Conservation (phyloP, 2,888 invertebrate species). For the Caenorhabditis drosophilae region DNA sequence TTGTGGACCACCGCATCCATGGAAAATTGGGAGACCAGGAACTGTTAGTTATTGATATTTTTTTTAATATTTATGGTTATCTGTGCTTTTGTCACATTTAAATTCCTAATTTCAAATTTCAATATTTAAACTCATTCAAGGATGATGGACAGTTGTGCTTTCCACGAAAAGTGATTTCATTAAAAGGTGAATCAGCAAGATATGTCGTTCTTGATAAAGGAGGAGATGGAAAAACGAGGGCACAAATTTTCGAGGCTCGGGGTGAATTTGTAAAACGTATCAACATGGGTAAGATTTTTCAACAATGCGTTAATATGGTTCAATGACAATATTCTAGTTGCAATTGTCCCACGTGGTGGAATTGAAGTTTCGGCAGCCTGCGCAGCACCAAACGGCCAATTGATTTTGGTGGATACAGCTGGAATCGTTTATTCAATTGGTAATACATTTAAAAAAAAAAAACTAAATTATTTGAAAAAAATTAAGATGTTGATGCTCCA, state of each 20-base stretch:
- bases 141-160: slow-evolving; percentile 64
- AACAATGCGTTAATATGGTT: background rate
- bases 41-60: slow-evolving; percentile 20
- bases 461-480: background rate
- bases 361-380: slow-evolving; percentile 51
- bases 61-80: too few relatives aligned
- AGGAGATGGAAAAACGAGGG: slow-evolving; percentile 45
- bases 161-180: slow-evolving; percentile 58
- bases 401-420: slow-evolving; percentile 59
- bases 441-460: background rate
- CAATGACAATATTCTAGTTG: slow-evolving; percentile 5
- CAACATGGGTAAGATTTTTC: slow-evolving; percentile 34
- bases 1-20: slow-evolving; percentile 51
- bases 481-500: slow-evolving; percentile 41
- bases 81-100: too few relatives aligned
- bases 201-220: slow-evolving; percentile 57
- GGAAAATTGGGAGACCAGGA: slow-evolving; percentile 56
- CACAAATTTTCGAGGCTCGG: slow-evolving; percentile 49
- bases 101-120: too few relatives aligned
- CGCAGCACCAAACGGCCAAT: slow-evolving; percentile 47
- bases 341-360: slow-evolving; percentile 49
- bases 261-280: slow-evolving; percentile 54
- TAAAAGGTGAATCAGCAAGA: slow-evolving; percentile 42
- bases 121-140: background rate
- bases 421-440: slow-evolving; percentile 46